Evolutionary conservation across 1,140 invertebrate species (phyloP).

Genomic region (Homarus americanus): DNA sequence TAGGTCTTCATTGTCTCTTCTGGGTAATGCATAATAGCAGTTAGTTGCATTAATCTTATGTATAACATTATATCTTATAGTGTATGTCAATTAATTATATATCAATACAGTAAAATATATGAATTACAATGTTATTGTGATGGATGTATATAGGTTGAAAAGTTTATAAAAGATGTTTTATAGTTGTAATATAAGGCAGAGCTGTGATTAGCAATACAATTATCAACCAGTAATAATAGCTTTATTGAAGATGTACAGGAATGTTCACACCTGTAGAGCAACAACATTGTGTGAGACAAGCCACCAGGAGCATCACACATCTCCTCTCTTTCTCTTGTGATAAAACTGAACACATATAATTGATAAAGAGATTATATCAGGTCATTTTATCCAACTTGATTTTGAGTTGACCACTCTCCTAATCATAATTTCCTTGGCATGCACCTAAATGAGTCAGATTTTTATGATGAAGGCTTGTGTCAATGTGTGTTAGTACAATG

Average conservation of each 20-base stretch:
- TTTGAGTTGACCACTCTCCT: neutral
- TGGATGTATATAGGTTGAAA: constrained; percentile 62
- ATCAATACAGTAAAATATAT: constrained; percentile 10
- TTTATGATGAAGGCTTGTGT: neutral
- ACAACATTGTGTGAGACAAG: neutral
- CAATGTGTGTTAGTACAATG: no score
- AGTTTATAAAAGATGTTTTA: constrained; percentile 63
- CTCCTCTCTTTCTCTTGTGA: neutral
- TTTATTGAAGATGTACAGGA: constrained; percentile 48
- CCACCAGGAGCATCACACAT: neutral
- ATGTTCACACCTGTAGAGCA: neutral
- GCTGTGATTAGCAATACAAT: constrained; percentile 68
- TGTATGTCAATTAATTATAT: constrained; percentile 28
- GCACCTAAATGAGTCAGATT: neutral
- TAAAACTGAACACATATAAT: neutral
- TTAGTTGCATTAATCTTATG: constrained; percentile 54
- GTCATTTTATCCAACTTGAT: neutral
- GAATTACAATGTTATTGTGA: constrained; percentile 34
- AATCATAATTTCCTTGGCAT: neutral
- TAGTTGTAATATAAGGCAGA: constrained; percentile 71
- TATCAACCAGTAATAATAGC: constrained; percentile 50
- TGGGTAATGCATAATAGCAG: constrained; percentile 28
- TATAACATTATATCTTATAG: constrained; percentile 39
- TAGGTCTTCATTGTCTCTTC: constrained; percentile 37
- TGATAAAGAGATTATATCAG: neutral